Evolutionary conservation across 2,888 invertebrate species (phyloP), one percentile per base, ranked within the genome.

Genomic region (Agrotis exclamationis): DNA sequence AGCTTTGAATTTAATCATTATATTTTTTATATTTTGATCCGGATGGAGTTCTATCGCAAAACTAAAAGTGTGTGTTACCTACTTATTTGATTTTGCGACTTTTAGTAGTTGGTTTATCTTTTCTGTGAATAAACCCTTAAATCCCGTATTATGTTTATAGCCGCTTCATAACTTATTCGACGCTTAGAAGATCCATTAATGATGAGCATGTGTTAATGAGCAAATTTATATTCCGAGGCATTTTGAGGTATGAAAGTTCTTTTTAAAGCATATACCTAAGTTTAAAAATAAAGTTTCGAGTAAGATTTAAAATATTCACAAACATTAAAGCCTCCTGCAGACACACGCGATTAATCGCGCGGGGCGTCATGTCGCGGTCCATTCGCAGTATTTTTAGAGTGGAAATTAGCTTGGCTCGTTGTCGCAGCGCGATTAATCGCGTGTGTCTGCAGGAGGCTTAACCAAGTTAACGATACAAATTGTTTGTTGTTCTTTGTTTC

Each of bases 131-230:
- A 56, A 51, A 20, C 11, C 4, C 58, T 50, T 50, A 45, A 63
- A 67, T 48, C 66, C 54, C 6, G 63, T 60, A 67, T 65, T 63
- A 72, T 74, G 76, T 86, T 86, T 80, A 85, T 77, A 63, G 69
- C 51, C 66, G 73, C 70, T 77, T 82, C 84, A 82, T 85, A 82
- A 83, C 72, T 79, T 79, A 80, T 83, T 76, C 74, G 69, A 53
- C 79, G 73, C 50, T 73, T 63, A 63, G 54, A 66, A 74, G 72
- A 74, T 74, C 54, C 44, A 71, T 71, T 82, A 79, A 67, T 72
- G 58, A 78, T 64, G 69, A 81, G 58, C 24, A 62, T 83, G 57
- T 65, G 72, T 48, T 71, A 74, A 74, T 77, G 70, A 80, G 70
- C 28, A 45, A 58, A 82, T 80, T 73, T 82, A 82, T 82, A 80